Evolutionary conservation across 23 tunicate species (phyloP), one percentile per base, ranked within the genome.

Genomic region (Styela plicata): DNA sequence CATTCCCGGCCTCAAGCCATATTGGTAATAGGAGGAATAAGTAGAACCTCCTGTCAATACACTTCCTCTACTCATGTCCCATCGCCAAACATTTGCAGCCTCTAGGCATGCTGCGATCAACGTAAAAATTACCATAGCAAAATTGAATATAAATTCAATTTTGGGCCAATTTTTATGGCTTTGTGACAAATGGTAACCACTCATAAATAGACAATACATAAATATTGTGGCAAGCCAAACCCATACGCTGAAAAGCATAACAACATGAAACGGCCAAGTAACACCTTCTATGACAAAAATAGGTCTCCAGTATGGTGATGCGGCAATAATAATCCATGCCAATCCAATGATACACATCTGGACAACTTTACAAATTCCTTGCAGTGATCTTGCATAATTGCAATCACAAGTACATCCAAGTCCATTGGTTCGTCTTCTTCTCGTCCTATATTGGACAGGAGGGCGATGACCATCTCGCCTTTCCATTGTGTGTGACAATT

Each of bases 211-310:
- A 26, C 63, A 52, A 44, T 88, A 91, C 83, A 89, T 64, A 75
- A 78, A 1, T 1, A 88, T 34, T 13, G 90, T 85, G n/a, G 89
- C 88, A 22, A 96, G 64, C 80, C 83, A 85, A 37, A 80, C 86
- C 24, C 65, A 27, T 23, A 84, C 32, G 22, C 91, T 78, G 35
- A 91, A 33, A 35, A 96, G 79, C 99, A 96, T 96, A 1, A 96
- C 99, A 23, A 96, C 69, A 80, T 96, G 99, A 62, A 91, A 96
- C 3, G 99, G 99, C 99, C 99, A 96, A 30, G 90, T 85, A 24
- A 74, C 78, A 2, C 85, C 91, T 22, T 82, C 99, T 19, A 91
- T 68, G 33, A 91, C 97, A 74, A 91, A 96, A 2, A 96, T 71
- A 1, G 94, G 84, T 63, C 85, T 62, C 82, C 78, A 87, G 78